These are phyloP conservation scores for Drosophila erecta DNA, from an alignment of 1,140 invertebrate genomes.

Conservation along the genomic window DNA sequence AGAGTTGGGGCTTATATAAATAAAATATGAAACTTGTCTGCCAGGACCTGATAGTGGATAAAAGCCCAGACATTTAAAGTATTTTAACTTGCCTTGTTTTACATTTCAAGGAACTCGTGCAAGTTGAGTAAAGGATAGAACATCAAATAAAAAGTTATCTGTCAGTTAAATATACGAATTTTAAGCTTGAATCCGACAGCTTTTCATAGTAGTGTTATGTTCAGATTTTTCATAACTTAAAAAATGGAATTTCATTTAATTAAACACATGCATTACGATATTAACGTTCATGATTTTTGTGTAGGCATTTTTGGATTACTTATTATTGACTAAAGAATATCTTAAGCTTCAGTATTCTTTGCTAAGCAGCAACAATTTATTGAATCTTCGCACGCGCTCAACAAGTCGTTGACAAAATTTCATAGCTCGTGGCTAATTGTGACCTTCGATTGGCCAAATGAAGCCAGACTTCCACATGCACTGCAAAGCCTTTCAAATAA, in stretches of 20 bases:
- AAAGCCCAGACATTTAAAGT: not conserved
- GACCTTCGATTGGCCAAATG: constrained; percentile 49
- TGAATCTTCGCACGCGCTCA: constrained; percentile 50
- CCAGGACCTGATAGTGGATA: constrained; percentile 13
- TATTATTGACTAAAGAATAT: too few species aligned
- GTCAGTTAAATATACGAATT: too few species aligned
- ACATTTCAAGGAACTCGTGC: too few species aligned
- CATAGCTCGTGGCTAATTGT: constrained; percentile 56
- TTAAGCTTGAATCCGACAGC: too few species aligned
- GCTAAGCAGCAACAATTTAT: constrained; percentile 39
- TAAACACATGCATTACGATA: too few species aligned
- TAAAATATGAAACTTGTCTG: constrained; percentile 24
- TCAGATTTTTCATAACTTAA: too few species aligned
- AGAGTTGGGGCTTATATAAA: constrained; percentile 10
- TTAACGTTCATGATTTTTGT: too few species aligned
- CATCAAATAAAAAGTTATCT: too few species aligned
- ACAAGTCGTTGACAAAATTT: constrained; percentile 67
- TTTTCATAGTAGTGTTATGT: too few species aligned
- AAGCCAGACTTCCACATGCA: constrained; percentile 35
- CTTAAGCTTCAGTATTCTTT: not conserved
- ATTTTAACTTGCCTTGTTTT: not conserved
- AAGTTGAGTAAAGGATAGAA: too few species aligned
- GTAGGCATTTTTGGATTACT: too few species aligned
- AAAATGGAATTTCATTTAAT: too few species aligned
- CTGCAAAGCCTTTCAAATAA: constrained; percentile 54